Evolutionary conservation across 2,113 vertebrate genomes (phyloP).

Genomic region (Trematomus loennbergii): DNA sequence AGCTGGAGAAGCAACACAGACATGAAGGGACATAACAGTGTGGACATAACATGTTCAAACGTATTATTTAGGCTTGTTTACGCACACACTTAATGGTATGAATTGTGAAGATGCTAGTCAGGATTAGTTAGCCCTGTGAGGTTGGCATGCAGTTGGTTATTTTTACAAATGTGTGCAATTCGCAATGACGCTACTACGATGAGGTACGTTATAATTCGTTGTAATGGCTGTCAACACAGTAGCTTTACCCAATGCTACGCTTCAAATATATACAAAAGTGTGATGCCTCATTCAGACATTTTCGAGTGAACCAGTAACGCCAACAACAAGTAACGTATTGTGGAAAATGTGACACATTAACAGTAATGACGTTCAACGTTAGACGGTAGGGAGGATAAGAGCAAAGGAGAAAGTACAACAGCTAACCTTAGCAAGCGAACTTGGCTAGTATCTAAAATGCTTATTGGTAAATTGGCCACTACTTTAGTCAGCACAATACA

Average conservation of each 20-base stretch:
- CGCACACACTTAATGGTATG: neutral
- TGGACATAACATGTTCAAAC: neutral
- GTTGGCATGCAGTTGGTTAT: neutral
- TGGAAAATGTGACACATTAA: constrained; percentile 24
- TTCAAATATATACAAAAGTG: neutral
- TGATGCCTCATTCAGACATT: neutral
- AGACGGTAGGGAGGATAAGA: neutral
- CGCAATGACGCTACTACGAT: neutral
- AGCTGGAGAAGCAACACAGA: neutral
- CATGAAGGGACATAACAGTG: neutral
- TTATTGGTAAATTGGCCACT: neutral
- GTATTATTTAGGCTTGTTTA: neutral
- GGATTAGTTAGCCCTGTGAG: no score
- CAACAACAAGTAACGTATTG: neutral
- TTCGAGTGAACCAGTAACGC: neutral
- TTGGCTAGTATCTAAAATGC: neutral
- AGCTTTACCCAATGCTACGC: neutral
- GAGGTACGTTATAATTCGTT: neutral
- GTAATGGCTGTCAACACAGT: no score
- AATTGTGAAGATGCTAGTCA: neutral
- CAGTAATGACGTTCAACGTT: neutral
- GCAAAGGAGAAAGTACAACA: neutral
- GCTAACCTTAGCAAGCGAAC: constrained; percentile 13
- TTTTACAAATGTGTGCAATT: no score
- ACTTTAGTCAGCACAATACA: neutral